Percentiles rank a stretch among this genome's conserved stretches.
Evolutionary conservation across 2,113 vertebrate species (phyloP).

Genomic region (Leptobrachium ailaonicum): DNA sequence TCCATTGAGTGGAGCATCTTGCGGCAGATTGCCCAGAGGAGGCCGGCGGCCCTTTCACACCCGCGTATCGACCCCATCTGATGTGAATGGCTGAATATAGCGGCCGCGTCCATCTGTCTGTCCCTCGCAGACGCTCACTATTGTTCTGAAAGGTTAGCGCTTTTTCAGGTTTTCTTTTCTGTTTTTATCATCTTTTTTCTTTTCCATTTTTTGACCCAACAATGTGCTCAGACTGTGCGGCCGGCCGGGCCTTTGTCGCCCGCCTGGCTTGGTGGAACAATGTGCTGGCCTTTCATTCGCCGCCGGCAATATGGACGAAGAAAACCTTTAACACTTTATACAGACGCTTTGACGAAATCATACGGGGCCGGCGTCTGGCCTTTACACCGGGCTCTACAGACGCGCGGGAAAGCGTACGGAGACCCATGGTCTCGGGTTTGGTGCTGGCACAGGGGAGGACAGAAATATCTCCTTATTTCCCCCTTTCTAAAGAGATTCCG

Average conservation of each 20-base stretch:
- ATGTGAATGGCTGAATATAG: conserved; percentile 23
- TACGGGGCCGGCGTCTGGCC: too few relatives aligned
- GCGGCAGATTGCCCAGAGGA: not conserved
- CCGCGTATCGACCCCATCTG: conserved; percentile 18
- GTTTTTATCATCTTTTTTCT: not conserved
- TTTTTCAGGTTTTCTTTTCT: not conserved
- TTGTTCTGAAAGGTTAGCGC: conserved; percentile 42
- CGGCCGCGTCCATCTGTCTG: not conserved
- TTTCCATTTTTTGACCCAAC: not conserved
- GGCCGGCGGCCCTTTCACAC: conserved; percentile 1
- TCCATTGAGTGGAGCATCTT: not conserved
- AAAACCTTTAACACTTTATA: not conserved
- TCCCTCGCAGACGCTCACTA: conserved; percentile 3
- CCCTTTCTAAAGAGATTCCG: too few relatives aligned
- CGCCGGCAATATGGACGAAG: not conserved
- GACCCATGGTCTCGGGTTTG: too few relatives aligned
- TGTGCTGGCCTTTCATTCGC: conserved; percentile 22
- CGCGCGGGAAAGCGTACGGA: too few relatives aligned
- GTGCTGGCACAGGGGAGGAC: too few relatives aligned
- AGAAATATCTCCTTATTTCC: too few relatives aligned
- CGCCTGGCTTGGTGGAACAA: conserved; percentile 7
- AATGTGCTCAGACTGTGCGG: not conserved
- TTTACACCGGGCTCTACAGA: too few relatives aligned
- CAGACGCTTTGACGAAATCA: too few relatives aligned
- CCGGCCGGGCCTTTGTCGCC: not conserved